These are phyloP conservation scores for Vireo griseus DNA, from an alignment of 2,797 vertebrate genomes.

Conservation along the genomic window DNA sequence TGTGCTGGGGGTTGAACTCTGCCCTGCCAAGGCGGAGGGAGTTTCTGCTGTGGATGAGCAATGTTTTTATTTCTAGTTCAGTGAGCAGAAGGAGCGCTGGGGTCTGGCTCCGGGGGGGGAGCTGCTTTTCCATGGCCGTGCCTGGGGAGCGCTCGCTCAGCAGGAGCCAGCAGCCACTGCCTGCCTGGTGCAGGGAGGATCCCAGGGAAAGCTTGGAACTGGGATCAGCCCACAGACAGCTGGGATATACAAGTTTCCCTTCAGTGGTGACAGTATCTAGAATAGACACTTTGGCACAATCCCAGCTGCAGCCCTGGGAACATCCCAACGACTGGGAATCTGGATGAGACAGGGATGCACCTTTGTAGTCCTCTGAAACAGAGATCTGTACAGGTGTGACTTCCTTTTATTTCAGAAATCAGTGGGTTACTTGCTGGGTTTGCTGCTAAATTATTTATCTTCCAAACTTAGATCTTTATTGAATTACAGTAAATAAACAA, in stretches of 20 bases:
- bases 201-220: background rate
- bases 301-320: background rate
- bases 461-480: background rate
- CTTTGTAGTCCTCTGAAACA: background rate
- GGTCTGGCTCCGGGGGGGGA: background rate
- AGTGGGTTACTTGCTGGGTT: background rate
- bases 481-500: background rate
- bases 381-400: background rate
- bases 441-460: background rate
- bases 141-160: fast-evolving
- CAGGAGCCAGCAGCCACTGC: background rate
- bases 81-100: background rate
- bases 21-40: background rate
- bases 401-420: background rate
- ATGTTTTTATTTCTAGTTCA: background rate
- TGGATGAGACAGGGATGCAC: fast-evolving
- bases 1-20: background rate
- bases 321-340: fast-evolving
- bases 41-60: background rate
- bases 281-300: background rate
- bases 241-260: background rate
- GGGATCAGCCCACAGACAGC: background rate
- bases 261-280: background rate
- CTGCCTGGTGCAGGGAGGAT: background rate
- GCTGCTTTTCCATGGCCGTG: background rate